phyloP scores from a whole-genome alignment of 53 echinoderm and acorn worm genomes.

The Luidia sarsii region DNA sequence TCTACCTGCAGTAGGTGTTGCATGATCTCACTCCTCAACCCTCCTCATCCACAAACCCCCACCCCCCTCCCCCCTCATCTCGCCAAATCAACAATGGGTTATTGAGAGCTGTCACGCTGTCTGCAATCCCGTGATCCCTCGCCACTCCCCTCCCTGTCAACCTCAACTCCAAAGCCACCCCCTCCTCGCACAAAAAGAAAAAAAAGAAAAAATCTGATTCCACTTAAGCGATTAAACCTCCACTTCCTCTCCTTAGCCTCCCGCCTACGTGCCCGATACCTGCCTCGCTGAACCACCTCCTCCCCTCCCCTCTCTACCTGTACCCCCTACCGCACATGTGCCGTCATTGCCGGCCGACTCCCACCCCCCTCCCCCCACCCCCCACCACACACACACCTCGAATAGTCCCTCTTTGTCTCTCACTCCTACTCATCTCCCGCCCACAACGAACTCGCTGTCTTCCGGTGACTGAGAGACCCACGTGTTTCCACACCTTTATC shows the following conservation, averaged over 20 bases:
- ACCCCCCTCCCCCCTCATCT: not conserved
- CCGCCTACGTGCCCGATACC: constrained; percentile 23
- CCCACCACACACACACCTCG: constrained; percentile 5
- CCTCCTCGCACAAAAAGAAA: not conserved
- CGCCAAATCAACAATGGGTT: constrained; percentile 6
- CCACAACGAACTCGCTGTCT: constrained; percentile 11
- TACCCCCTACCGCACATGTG: too few relatives aligned
- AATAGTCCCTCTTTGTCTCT: too few relatives aligned
- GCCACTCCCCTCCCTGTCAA: too few relatives aligned
- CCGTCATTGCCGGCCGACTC: not conserved
- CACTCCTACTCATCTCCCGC: too few relatives aligned
- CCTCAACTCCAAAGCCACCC: too few relatives aligned
- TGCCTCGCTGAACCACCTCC: too few relatives aligned
- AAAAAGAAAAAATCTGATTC: constrained; percentile 17
- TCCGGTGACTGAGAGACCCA: constrained; percentile 24
- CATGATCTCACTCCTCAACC: too few relatives aligned
- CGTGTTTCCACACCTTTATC: too few relatives aligned
- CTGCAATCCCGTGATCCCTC: constrained; percentile 30
- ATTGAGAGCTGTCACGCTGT: not conserved
- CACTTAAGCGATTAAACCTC: constrained; percentile 33
- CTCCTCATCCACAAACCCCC: not conserved
- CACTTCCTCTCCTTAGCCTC: constrained; percentile 44
- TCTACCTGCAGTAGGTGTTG: too few relatives aligned
- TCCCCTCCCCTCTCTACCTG: too few relatives aligned
- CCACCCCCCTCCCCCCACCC: constrained; percentile 11